A percentile compares a stretch with the other conserved stretches of the same genome.
These are phyloP conservation scores for Sesia bembeciformis DNA, from an alignment of 2,888 invertebrate genomes.

Conservation along the genomic window DNA sequence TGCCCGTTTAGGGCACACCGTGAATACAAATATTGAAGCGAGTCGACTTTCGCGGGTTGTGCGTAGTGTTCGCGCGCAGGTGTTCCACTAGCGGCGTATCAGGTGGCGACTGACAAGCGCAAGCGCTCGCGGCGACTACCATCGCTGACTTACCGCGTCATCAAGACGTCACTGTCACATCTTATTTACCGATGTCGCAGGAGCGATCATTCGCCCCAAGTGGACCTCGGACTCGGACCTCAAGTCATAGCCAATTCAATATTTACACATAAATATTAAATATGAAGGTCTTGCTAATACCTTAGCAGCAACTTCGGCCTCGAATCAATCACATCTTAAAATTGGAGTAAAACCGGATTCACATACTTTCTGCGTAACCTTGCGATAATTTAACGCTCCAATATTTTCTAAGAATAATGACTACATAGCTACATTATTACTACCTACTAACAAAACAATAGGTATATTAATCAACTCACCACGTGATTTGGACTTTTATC, in stretches of 20 bases:
- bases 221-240: not conserved
- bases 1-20: slow-evolving; percentile 29
- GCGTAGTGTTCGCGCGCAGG: slow-evolving; percentile 32
- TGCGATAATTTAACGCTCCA: no score
- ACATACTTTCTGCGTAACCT: no score
- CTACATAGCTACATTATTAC: no score
- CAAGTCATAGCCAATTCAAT: not conserved
- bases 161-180: slow-evolving; percentile 16
- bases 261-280: not conserved
- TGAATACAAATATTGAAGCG: slow-evolving; percentile 55
- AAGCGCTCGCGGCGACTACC: slow-evolving; percentile 13
- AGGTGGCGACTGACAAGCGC: slow-evolving; percentile 36
- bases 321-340: no score
- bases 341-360: no score
- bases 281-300: no score
- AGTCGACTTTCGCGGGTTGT: slow-evolving; percentile 47
- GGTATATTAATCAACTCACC: not conserved
- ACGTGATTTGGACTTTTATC: not conserved
- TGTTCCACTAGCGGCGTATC: slow-evolving; percentile 38
- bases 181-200: not conserved
- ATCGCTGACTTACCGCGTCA: slow-evolving; percentile 18
- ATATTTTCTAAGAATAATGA: no score
- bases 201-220: not conserved
- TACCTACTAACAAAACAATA: no score
- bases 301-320: no score